These are phyloP conservation scores for Odontesthes bonariensis DNA, from an alignment of 2,113 vertebrate genomes.

Conservation along the genomic window DNA sequence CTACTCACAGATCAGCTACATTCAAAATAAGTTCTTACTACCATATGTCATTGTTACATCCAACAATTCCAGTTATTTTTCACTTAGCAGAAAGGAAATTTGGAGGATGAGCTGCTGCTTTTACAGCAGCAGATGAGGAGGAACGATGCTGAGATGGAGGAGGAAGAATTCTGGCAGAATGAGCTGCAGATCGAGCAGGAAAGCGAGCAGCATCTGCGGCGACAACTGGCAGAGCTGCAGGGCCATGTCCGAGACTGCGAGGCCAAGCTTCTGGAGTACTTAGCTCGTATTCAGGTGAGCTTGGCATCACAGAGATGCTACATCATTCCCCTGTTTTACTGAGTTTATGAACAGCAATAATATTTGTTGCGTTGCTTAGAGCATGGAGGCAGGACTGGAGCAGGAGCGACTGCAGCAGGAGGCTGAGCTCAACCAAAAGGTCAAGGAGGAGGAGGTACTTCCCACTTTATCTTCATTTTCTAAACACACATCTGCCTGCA, in stretches of 20 bases:
- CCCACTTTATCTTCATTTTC: neutral
- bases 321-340: neutral
- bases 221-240: constrained; percentile 90
- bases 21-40: neutral
- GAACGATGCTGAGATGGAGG: constrained; percentile 92
- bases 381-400: constrained; percentile 89
- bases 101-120: constrained; percentile 90
- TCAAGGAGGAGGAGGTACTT: constrained; percentile 90
- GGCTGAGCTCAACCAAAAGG: constrained; percentile 86
- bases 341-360: neutral
- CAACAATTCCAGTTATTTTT: neutral
- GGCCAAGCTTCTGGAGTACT: constrained; percentile 87
- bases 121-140: constrained; percentile 92
- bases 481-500: constrained; percentile 4
- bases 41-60: constrained; percentile 6
- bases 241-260: constrained; percentile 88
- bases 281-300: constrained; percentile 84
- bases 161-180: constrained; percentile 96
- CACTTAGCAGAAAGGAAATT: constrained; percentile 41
- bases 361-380: constrained; percentile 23
- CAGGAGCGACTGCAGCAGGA: constrained; percentile 90
- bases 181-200: constrained; percentile 95
- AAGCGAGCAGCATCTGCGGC: constrained; percentile 91
- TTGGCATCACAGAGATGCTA: neutral
- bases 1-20: constrained; percentile 10